Conservation (phyloP, 1,140 invertebrate species). For the Trachymyrmex cornetzi region DNA sequence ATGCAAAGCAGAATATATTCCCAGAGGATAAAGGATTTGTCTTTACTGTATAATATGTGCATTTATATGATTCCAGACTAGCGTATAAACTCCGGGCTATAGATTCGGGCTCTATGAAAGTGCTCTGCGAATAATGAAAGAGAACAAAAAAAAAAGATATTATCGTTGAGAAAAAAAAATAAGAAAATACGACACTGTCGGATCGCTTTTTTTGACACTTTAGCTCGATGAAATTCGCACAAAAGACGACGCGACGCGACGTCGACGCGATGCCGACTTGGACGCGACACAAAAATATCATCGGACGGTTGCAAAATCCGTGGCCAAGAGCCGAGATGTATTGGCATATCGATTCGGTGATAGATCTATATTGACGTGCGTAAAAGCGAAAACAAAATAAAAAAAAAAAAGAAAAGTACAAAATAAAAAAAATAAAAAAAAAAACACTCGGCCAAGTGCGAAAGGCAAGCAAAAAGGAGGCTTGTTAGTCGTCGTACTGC, state of each 20-base stretch:
- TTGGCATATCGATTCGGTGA: slow-evolving; percentile 64
- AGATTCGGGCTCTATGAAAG: slow-evolving; percentile 84
- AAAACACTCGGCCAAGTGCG: slow-evolving; percentile 57
- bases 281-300: slow-evolving; percentile 13
- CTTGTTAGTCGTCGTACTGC: slow-evolving; percentile 87
- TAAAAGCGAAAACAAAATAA: slow-evolving; percentile 26
- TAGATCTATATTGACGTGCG: slow-evolving; percentile 53
- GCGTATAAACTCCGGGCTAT: slow-evolving; percentile 84
- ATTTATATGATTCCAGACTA: slow-evolving; percentile 86
- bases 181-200: slow-evolving; percentile 51
- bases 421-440: not conserved
- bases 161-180: slow-evolving; percentile 42
- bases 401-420: not conserved
- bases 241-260: slow-evolving; percentile 53
- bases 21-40: slow-evolving; percentile 81
- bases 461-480: slow-evolving; percentile 76
- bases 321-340: slow-evolving; percentile 43
- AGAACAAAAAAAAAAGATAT: slow-evolving; percentile 61
- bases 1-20: slow-evolving; percentile 73
- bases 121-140: slow-evolving; percentile 78
- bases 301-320: slow-evolving; percentile 36
- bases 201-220: slow-evolving; percentile 38
- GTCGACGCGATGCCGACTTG: slow-evolving; percentile 2
- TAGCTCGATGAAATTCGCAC: slow-evolving; percentile 34
- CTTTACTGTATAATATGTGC: slow-evolving; percentile 86